A percentile compares a stretch with the other conserved stretches of the same genome.
Conservation (phyloP, 2,888 invertebrate species). For the Yponomeuta cagnagella region DNA sequence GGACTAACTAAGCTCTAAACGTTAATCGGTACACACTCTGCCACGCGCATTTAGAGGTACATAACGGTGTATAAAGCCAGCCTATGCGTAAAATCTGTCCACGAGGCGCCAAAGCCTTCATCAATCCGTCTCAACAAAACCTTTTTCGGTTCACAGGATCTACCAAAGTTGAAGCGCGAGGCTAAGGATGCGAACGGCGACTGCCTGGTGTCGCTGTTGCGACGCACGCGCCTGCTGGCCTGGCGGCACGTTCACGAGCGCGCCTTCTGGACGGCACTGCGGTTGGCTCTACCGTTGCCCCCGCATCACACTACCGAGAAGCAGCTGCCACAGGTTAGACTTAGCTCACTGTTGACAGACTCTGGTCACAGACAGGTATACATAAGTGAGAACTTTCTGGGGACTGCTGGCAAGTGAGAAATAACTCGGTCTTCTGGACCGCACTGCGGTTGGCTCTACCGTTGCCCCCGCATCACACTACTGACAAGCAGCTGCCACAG, state of each 20-base stretch:
- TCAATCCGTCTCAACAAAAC: no score
- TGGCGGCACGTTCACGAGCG: constrained; percentile 74
- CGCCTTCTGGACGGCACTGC: constrained; percentile 79
- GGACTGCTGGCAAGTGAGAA: no score
- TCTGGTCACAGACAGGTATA: no score
- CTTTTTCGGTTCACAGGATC: constrained; percentile 60
- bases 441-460: constrained; percentile 79
- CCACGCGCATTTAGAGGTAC: background rate
- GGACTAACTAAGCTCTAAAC: background rate
- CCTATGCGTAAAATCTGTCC: no score
- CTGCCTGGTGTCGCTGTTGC: constrained; percentile 61
- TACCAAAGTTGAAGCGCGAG: constrained; percentile 68
- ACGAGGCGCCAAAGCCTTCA: no score
- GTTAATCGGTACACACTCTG: background rate
- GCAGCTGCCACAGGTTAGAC: no score
- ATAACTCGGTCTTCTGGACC: constrained; percentile 75
- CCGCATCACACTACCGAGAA: constrained; percentile 29
- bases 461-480: constrained; percentile 50
- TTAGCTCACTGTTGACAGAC: no score
- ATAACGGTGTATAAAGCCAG: no score
- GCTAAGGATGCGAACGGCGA: constrained; percentile 70
- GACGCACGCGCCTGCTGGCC: constrained; percentile 63
- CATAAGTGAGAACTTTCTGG: no score
- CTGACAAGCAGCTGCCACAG: background rate
- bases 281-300: constrained; percentile 78